Evolutionary conservation across 2,888 invertebrate genomes (phyloP), one percentile per base, ranked within the genome.

Genomic region (Zaprionus obscuricornis): DNA sequence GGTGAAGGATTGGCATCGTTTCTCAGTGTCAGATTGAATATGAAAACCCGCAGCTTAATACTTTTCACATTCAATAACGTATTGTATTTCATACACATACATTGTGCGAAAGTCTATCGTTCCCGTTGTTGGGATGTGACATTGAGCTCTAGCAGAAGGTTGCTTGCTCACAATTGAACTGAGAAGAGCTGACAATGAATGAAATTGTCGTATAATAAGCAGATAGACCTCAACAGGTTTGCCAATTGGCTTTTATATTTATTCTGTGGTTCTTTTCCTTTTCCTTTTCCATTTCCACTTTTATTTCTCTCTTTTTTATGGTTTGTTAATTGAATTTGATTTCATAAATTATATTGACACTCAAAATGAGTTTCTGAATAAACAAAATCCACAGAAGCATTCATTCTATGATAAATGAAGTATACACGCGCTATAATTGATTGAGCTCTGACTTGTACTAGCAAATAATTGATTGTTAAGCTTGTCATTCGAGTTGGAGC

Each of bases 21-120:
- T 65, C 54, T 81, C 70, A 73, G 51, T 70, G 78, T 76, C 77
- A 62, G 63, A 62, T 62, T 69, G 76, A 66, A 74, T 65, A 66
- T 65, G 67, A 74, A 74, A 74, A 51, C 51, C 67, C 58, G 43
- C 64, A 29, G 17, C 31, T 47, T 37, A n/a, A 49, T 16, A 29
- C 59, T 29, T 58, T 55, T 46, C 66, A 10, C 60, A 56, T 46
- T 66, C 39, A 37, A 66, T 65, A 62, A 57, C 43, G 59, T 56
- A 77, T 68, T 74, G 77, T 49, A 56, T 52, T 50, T 22, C 42
- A 50, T 46, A 64, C 42, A 45, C 22, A 42, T 20, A 49, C 42
- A 56, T 59, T 47, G 40, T 54, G 27, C n/a, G 10, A 37, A 13
- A 33, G 39, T 20, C 47, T 29, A 54, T 42, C 10, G 36, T 46